Base-by-base conservation (phyloP, 2,113 vertebrate species). In the Nesogale talazaci region DNA sequence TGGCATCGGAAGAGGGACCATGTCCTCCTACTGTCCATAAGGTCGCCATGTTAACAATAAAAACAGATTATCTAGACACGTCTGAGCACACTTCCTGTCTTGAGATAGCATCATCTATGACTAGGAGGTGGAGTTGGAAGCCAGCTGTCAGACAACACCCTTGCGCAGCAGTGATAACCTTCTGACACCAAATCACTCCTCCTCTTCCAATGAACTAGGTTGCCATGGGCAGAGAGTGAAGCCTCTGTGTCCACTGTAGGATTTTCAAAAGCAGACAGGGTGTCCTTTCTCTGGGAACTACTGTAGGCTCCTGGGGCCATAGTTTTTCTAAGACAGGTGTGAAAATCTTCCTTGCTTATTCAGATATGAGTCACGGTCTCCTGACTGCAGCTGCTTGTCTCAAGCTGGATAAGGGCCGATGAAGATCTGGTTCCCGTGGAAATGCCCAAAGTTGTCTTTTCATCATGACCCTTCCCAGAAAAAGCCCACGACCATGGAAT, bases 331-430 rank as follows among this genome's bases (percentile, higher is more conserved):
- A 90, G 67, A 75, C 77, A 75, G 72, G 80, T 82, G 65, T 61
- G 88, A 95, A 92, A 93, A 75, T 34, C 52, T n/a, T 67, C 38
- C 80, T 63, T 81, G 46, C 86, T 86, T 83, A 90, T 70, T 86
- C 63, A 84, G 91, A 92, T 87, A 34, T 80, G 83, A 95, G 91
- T 94, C 91, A 84, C 1, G 29, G 67, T 90, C 75, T 89, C 70
- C 83, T 59, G 67, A 59, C n/a, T 8, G 29, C 67, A n/a, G 23
- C 23, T 86, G 72, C 31, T 72, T 81, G n/a, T 75, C 83, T 86
- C 17, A 40, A 46, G 46, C 34, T 70, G 23, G 36, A 29, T 34
- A 85, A 96, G 92, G 46, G 63, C 90, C 36, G 14, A 40, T 12
- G 40, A 75, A 86, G 65, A 63, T 89, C 83, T 82, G 65, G 52